A percentile compares a stretch with the other conserved stretches of the same genome.
These are phyloP conservation scores for Gnathonemus longibarbis DNA, from an alignment of 2,113 vertebrate species.

Conservation along the genomic window DNA sequence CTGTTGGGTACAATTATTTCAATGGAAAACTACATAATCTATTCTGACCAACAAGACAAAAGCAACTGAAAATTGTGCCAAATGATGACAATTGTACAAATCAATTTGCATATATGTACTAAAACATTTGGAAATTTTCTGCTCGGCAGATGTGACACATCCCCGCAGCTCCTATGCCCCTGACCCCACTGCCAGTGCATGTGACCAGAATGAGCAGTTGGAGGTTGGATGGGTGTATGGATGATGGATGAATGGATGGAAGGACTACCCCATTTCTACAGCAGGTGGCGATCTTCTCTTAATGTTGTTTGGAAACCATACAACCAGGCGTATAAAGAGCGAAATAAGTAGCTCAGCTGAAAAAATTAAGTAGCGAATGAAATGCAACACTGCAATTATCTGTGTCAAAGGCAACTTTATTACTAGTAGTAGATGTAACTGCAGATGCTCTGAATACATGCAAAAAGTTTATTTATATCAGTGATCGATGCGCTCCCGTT, in stretches of 20 bases:
- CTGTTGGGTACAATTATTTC: not conserved
- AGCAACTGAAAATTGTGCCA: not conserved
- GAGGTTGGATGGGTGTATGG: not conserved
- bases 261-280: conserved; percentile 7
- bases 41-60: not conserved
- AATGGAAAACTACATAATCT: not conserved
- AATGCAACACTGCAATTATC: not conserved
- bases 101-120: not conserved
- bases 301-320: not conserved
- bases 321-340: not conserved
- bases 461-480: not conserved
- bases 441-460: not conserved
- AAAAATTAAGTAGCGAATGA: not conserved
- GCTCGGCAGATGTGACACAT: not conserved
- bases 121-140: not conserved
- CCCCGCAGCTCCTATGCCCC: not conserved
- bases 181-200: not conserved
- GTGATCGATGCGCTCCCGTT: not conserved
- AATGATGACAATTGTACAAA: not conserved
- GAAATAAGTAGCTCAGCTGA: not conserved
- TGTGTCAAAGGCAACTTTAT: not conserved
- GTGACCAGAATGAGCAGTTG: not conserved
- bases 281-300: conserved; percentile 34
- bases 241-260: not conserved
- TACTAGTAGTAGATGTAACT: not conserved